Percentiles rank a stretch among this genome's conserved stretches.
Evolutionary conservation across 2,797 vertebrate species (phyloP).

Genomic region (Rallus crepitans): DNA sequence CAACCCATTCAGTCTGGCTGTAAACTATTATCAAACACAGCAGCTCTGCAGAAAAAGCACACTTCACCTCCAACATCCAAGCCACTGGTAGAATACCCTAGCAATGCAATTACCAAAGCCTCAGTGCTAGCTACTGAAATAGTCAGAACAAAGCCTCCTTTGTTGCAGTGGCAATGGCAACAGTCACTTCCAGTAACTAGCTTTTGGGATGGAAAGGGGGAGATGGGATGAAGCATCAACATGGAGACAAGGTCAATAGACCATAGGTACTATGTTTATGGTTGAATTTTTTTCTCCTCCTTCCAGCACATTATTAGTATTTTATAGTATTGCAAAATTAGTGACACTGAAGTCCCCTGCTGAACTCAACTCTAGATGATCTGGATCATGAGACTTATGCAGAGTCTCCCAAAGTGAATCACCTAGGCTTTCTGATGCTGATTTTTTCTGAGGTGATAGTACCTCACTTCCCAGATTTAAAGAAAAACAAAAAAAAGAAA

Average conservation of each 20-base stretch:
- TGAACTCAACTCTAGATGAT: background rate
- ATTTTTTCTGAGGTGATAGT: background rate
- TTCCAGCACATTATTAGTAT: background rate
- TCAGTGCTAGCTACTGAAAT: background rate
- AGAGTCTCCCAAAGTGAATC: background rate
- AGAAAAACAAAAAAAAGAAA: background rate
- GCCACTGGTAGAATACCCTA: background rate
- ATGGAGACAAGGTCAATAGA: background rate
- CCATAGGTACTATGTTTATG: background rate
- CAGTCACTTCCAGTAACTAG: background rate
- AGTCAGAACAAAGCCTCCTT: background rate
- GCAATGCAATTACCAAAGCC: background rate
- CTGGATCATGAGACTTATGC: background rate
- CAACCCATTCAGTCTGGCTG: background rate
- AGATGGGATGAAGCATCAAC: background rate
- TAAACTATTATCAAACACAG: background rate
- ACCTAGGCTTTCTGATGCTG: background rate
- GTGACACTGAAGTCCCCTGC: background rate
- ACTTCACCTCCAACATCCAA: background rate
- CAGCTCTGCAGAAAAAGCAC: background rate
- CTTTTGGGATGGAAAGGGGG: accelerated
- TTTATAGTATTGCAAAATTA: background rate
- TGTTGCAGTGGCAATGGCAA: background rate
- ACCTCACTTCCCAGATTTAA: background rate
- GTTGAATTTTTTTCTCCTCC: background rate